Evolutionary conservation across 2,797 vertebrate species (phyloP), one percentile per base, ranked within the genome.

Genomic region (Kryptolebias ocellatus): DNA sequence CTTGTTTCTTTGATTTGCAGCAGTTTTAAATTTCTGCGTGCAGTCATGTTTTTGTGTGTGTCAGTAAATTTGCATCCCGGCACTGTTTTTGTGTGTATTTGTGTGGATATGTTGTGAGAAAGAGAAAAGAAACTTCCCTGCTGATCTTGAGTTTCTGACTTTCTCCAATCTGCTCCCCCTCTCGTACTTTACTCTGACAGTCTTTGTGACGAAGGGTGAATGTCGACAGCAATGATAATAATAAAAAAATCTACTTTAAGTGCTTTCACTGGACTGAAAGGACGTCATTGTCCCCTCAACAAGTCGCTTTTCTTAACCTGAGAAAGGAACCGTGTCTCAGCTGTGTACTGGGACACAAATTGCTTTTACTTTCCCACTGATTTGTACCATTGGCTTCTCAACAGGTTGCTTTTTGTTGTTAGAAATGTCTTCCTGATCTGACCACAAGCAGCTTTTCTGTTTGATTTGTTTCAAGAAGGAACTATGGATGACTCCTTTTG

Each of bases 341-440:
- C 45, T 5, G 37, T 16, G 4, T 47, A 51, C 34, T 46, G 0
- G 20, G 44, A 37, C 24, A 34, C 2, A 8, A 46, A 63, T 6
- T 28, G 29, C 54, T 60, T 44, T 44, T 2, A 12, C 10, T 52
- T 62, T 37, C 20, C 37, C 8, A 2, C 28, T 2, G 34, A 63
- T 16, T 17, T 10, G 6, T 17, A 17, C 9, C 54, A 54, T 51
- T 65, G 15, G 1, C 20, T 50, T 61, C 27, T 59, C 77, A 67
- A 77, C 72, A 85, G 55, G 75, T 75, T 60, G 61, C 14, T 59
- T 39, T 46, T 47, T 53, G 17, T 14, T 34, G 9, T 2, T 42
- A 42, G 11, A 12, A 42, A 14, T 14, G 4, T 42, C 3, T 42
- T 12, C 4, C 0, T 14, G 11, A 42, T 3, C 11, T 12, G 39